Base-by-base conservation (phyloP, 2,888 invertebrate genomes). In the Idaea dimidiata region DNA sequence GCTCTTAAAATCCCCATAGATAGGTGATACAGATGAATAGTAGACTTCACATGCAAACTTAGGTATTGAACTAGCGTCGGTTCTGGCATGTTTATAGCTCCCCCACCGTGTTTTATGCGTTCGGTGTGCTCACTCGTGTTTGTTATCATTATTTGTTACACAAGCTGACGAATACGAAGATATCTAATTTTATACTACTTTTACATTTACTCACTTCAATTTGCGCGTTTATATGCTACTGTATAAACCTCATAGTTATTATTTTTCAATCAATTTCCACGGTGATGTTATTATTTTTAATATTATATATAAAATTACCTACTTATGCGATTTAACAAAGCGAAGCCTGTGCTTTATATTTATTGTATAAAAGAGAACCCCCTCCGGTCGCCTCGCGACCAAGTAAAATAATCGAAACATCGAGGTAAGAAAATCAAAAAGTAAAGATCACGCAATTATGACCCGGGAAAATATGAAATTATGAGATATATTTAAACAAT, bases 81-180 rank as follows among this genome's bases (percentile, higher is more conserved):
- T 68, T 62, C 71, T 80, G 84, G 83, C 83, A 82, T 84, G 77
- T 87, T 86, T 87, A 86, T 86, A 73, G 73, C 79, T 69, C 69
- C 73, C 75, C 73, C 72, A 71, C 70, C 76, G 76, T 76, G 73
- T 78, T 85, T 86, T 85, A 86, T 85, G 83, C 75, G 74, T 80
- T 74, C 69, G 70, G 71, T 66, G 64, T 72, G 69, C 74, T 67
- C 70, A 75, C 71, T 72, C 73, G 79, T 78, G 72, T 70, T 67
- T 70, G 72, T 76, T 77, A 77, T 81, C 43, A 7, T 43, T 43
- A 43, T 43, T 43, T 43, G 43, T 43, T 43, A 43, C 43, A 43
- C 43, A 7, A 43, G 8, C 10, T 43, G 7, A 43, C 43, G 43
- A 43, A 43, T 43, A 43, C 43, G 32, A 14, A 43, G 24, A 14